Percentiles rank a stretch among this genome's conserved stretches.
Conservation (phyloP, 2,888 invertebrate genomes). For the Cephus sareptanus region DNA sequence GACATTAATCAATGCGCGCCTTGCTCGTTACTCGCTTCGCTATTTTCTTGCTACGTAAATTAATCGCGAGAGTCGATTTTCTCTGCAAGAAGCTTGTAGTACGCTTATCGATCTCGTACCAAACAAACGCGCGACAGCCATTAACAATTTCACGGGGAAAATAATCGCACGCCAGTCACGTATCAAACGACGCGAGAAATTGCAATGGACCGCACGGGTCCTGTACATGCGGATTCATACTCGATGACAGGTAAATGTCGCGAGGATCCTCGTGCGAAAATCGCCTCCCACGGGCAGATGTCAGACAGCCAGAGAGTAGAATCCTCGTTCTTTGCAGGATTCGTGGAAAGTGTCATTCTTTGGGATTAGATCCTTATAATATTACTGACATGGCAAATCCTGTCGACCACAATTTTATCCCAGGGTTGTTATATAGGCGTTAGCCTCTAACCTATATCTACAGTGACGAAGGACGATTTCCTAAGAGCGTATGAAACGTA, state of each 20-base stretch:
- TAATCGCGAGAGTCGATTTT: not conserved
- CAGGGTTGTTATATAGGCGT: not conserved
- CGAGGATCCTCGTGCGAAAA: not conserved
- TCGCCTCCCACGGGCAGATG: not conserved
- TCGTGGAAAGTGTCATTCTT: not conserved
- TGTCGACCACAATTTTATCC: not conserved
- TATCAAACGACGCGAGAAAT: not conserved
- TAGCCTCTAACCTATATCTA: not conserved
- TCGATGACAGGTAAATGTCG: not conserved
- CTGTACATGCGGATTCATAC: not conserved
- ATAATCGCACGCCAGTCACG: not conserved
- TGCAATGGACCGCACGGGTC: not conserved
- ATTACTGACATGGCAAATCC: not conserved
- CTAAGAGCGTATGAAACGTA: not conserved
- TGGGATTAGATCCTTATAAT: not conserved
- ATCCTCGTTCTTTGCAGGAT: not conserved
- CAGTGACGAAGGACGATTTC: not conserved
- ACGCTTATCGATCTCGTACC: not conserved
- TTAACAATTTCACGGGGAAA: not conserved
- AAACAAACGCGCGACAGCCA: not conserved
- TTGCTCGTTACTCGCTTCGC: not conserved
- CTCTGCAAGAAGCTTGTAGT: not conserved
- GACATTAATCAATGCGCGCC: not conserved
- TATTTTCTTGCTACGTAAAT: not conserved
- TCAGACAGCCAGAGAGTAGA: not conserved